Conservation (phyloP, 1,140 invertebrate genomes). For the Oedothorax gibbosus region DNA sequence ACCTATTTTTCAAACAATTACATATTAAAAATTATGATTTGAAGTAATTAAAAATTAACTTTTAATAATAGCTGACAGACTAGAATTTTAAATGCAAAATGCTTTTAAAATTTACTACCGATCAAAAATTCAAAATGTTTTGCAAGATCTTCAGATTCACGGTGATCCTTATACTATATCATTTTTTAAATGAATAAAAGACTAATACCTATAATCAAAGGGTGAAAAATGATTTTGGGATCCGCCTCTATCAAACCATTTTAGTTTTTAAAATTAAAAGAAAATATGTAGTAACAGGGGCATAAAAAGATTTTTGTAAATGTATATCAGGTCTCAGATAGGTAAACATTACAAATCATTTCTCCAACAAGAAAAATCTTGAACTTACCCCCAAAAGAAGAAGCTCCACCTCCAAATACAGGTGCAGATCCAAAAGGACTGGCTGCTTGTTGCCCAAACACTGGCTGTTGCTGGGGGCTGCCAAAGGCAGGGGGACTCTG, state of each 20-base stretch:
- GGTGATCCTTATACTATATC: too few species aligned
- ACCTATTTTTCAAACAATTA: too few species aligned
- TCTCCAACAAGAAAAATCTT: background rate
- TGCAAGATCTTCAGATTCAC: too few species aligned
- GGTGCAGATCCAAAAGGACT: slow-evolving; percentile 15
- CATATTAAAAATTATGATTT: too few species aligned
- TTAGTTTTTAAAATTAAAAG: background rate
- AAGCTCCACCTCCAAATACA: slow-evolving; percentile 25
- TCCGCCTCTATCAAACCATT: background rate
- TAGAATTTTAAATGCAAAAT: too few species aligned
- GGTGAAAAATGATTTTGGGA: background rate
- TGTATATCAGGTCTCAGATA: too few species aligned
- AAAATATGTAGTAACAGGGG: background rate
- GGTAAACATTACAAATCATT: background rate
- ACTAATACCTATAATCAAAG: too few species aligned
- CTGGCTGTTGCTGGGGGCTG: background rate
- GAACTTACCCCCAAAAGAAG: slow-evolving; percentile 48
- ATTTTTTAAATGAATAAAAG: too few species aligned
- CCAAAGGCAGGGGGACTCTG: slow-evolving; percentile 32
- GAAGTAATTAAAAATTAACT: too few species aligned
- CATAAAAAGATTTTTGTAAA: background rate
- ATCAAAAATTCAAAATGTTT: too few species aligned
- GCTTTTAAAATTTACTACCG: too few species aligned
- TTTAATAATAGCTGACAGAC: too few species aligned
- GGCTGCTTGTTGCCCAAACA: background rate